These are phyloP conservation scores for Psilopsiagon aurifrons DNA, from an alignment of 2,113 vertebrate genomes.

Conservation along the genomic window DNA sequence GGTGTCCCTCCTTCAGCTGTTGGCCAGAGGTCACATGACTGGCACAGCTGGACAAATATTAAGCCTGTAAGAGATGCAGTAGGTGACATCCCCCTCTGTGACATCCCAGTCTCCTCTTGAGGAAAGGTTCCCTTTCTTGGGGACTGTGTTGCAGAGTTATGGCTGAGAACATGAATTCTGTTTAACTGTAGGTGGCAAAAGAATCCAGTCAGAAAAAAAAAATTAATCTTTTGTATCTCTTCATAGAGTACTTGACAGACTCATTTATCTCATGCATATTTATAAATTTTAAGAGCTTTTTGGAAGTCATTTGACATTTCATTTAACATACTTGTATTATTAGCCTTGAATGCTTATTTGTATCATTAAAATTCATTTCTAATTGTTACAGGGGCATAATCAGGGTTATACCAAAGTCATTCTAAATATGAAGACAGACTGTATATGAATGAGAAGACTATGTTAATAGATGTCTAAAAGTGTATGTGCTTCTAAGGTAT, in stretches of 20 bases:
- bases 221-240: conserved; percentile 61
- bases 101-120: neutral
- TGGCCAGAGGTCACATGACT: neutral
- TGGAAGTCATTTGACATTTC: conserved; percentile 80
- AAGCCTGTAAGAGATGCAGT: neutral
- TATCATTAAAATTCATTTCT: conserved; percentile 69
- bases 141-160: neutral
- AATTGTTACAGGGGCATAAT: conserved; percentile 65
- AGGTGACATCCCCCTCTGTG: neutral
- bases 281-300: conserved; percentile 80
- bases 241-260: conserved; percentile 70
- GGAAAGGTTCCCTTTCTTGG: neutral
- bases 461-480: neutral
- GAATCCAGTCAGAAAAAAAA: conserved; percentile 32
- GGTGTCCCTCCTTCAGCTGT: neutral
- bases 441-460: neutral
- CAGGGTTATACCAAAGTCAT: neutral
- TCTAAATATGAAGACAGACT: neutral
- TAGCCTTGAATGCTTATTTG: conserved; percentile 76
- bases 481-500: neutral
- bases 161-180: neutral
- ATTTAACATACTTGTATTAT: conserved; percentile 79
- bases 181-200: conserved; percentile 46
- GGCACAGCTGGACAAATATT: neutral
- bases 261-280: conserved; percentile 79